phyloP scores from a whole-genome alignment of 2,888 invertebrate genomes.

The Nowickia ferox region DNA sequence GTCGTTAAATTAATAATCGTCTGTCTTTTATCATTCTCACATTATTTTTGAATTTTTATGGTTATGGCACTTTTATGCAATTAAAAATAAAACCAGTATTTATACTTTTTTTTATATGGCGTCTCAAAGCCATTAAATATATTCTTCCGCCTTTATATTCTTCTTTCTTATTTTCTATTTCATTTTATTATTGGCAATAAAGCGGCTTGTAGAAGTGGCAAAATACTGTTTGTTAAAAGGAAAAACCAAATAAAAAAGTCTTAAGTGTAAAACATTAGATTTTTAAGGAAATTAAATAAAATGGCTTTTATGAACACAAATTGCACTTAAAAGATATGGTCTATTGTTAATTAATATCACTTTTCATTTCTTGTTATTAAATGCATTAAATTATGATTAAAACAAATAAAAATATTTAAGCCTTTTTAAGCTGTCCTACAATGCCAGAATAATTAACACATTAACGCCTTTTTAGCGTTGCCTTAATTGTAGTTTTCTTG shows the following conservation, averaged over 20 bases:
- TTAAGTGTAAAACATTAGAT: conserved; percentile 13
- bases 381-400: background rate
- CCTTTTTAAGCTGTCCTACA: background rate
- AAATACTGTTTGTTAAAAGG: background rate
- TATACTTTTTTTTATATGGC: conserved; percentile 32
- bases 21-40: conserved; percentile 25
- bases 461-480: conserved; percentile 15
- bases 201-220: background rate
- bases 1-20: conserved; percentile 56
- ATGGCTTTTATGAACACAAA: background rate
- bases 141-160: conserved; percentile 10
- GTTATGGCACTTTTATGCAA: conserved; percentile 47
- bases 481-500: background rate
- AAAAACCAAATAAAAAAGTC: background rate
- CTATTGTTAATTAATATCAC: conserved; percentile 30
- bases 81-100: conserved; percentile 19
- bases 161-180: background rate
- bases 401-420: background rate
- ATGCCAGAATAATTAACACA: background rate
- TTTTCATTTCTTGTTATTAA: background rate
- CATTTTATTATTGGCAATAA: background rate
- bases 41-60: conserved; percentile 53
- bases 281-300: conserved; percentile 22
- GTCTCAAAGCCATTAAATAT: conserved; percentile 49
- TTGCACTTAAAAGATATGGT: background rate